Conservation (phyloP, 2,888 invertebrate species). For the Catocala fraxini region DNA sequence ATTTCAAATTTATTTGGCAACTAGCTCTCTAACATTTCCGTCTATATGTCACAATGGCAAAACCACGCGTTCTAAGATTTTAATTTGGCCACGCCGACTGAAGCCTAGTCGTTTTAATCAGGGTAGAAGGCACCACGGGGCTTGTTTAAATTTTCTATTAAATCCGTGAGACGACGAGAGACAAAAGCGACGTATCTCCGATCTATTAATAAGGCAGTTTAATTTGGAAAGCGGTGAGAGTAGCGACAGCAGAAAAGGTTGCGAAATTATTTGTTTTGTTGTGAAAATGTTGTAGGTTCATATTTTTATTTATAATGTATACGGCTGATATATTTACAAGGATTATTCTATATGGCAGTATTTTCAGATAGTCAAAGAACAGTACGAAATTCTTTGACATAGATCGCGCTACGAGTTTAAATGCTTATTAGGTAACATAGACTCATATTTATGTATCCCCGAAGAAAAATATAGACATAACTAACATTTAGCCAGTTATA, state of each 20-base stretch:
- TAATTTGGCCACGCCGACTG: constrained; percentile 70
- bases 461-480: too few species aligned
- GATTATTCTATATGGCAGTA: too few species aligned
- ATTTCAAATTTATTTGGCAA: not conserved
- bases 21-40: constrained; percentile 16
- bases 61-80: constrained; percentile 77
- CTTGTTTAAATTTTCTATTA: constrained; percentile 85
- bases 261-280: constrained; percentile 24
- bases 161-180: constrained; percentile 74
- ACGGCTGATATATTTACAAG: too few species aligned
- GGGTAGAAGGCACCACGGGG: constrained; percentile 63
- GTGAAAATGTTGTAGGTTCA: not conserved
- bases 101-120: constrained; percentile 82
- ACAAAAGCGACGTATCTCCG: constrained; percentile 82
- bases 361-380: too few species aligned
- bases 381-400: too few species aligned
- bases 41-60: constrained; percentile 32
- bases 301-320: not conserved
- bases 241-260: constrained; percentile 52
- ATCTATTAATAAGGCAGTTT: constrained; percentile 86
- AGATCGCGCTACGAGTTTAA: too few species aligned
- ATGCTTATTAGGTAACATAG: too few species aligned
- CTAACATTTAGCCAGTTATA: too few species aligned
- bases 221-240: constrained; percentile 69
- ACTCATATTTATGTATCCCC: too few species aligned